Evolutionary conservation across 2,888 invertebrate species (phyloP), one percentile per base, ranked within the genome.

Genomic region (Hesperia comma): DNA sequence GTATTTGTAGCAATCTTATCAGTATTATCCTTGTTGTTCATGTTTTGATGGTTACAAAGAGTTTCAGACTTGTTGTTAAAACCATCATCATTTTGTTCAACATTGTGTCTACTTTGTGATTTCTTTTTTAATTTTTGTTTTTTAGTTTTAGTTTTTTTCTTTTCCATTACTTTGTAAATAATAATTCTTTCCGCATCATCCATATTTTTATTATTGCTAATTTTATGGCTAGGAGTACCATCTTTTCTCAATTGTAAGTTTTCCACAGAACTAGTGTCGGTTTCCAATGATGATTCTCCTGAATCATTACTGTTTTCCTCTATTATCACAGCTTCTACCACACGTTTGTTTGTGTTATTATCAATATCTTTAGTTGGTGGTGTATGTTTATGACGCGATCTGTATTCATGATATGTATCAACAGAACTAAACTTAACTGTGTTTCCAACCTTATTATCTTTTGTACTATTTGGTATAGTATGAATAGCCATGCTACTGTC

Each of bases 401-500:
- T 82, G 70, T 92, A 92, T 73, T 92, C 91, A 53, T 92, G 91
- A 70, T 92, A 92, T 69, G 86, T 90, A 68, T 91, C 88, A 5
- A 85, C 81, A 74, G 85, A 79, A 72, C 86, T 86, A 66, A 92
- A 91, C 70, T 88, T 90, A 0, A 92, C 91, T 49, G 79, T 78
- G 63, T 87, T 88, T n/a, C 79, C 81, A 17, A 77, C 69, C 68
- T 85, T 88, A 32, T 32, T 53, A 0, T 78, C 77, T 55, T 80
- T 83, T 56, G 79, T 83, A 1, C 81, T 70, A 19, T 78, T 76
- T 1, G 90, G 87, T 72, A 92, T 85, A 1, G 88, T 84, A 70
- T 92, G 92, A 12, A 90, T 80, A 10, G 86, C 87, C 0, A 90
- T 80, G 61, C 80, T 86, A 1, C 79, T 78, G 61, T 91, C 90